Base-by-base conservation (phyloP, 1,140 invertebrate genomes). In the Drosophila littoralis region DNA sequence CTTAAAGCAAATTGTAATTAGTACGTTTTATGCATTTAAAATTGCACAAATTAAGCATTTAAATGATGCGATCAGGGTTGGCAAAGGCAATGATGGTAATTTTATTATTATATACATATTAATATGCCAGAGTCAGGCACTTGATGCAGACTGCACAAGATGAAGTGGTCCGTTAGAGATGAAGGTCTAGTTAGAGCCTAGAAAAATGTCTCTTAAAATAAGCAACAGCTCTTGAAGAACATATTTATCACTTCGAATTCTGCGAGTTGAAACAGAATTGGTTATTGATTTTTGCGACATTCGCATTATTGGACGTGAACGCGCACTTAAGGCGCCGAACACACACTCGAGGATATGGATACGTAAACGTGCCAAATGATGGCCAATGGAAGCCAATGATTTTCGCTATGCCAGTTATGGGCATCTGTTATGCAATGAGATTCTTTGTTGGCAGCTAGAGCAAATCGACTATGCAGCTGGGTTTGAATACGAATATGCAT, bases 301-400 rank as follows among this genome's bases (percentile, higher is more conserved):
- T 5, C 65, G 58, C 0, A 6, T 79, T 0, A 4, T 75, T 7
- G 80, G 75, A 12, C 58, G 54, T 0, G 58, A 83, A 10, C 66
- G 48, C 2, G 10, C 3, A 0, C 2, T 52, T 0, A 82, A 82
- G 80, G 80, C 9, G 67, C 51, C 0, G 0, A 71, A 0, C n/a
- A 9, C 0, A 6, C 79, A 2, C 22, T 48, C 2, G 40, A 55
- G 7, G 75, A 79, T 10, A 42, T 82, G 48, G 38, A 64, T 4
- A 4, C 60, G 12, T 8, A 55, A 0, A 12, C 36, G 7, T 40
- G 46, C 42, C 32, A 46, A 6, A 2, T 68, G 1, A 13, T 32
- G 80, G 80, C 8, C 22, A 48, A 17, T 66, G 80, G 80, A 13
- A 40, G 17, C 8, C 50, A 8, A 58, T n/a, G 43, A 12, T 83